Evolutionary conservation across 1,140 invertebrate genomes (phyloP).

Genomic region (Augochlora pura): DNA sequence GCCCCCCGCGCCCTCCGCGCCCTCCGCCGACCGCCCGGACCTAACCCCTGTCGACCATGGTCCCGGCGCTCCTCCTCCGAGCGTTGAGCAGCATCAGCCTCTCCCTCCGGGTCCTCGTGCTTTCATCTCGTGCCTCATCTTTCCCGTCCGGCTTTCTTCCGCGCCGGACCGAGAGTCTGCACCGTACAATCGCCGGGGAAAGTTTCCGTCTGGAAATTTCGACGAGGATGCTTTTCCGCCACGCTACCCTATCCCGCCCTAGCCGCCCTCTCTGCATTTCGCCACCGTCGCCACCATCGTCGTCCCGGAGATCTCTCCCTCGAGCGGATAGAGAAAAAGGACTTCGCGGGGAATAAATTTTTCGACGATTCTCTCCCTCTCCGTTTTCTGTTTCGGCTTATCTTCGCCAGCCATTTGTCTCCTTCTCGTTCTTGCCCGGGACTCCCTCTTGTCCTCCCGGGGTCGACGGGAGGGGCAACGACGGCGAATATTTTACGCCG

Average conservation of each 20-base stretch:
- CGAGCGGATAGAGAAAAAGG: constrained; percentile 21
- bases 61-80: neutral
- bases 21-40: neutral
- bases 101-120: constrained; percentile 37
- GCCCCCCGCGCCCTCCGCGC: neutral
- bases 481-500: constrained; percentile 37
- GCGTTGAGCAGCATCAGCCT: neutral
- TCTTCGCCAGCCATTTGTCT: neutral
- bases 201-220: constrained; percentile 67
- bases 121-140: constrained; percentile 71
- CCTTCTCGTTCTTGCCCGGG: too few relatives aligned
- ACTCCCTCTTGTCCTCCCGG: too few relatives aligned
- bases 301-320: neutral
- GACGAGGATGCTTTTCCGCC: constrained; percentile 39
- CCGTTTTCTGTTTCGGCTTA: neutral
- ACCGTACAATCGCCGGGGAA: constrained; percentile 61
- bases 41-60: constrained; percentile 11
- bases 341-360: constrained; percentile 34
- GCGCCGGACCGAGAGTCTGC: constrained; percentile 53
- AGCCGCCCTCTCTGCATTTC: neutral
- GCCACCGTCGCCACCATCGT: neutral
- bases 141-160: constrained; percentile 62
- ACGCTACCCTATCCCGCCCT: too few relatives aligned
- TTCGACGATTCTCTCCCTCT: constrained; percentile 9
- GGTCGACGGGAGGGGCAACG: too few relatives aligned